Evolutionary conservation across 2,113 vertebrate genomes (phyloP), one percentile per base, ranked within the genome.

Genomic region (Machaerirhynchus nigripectus): DNA sequence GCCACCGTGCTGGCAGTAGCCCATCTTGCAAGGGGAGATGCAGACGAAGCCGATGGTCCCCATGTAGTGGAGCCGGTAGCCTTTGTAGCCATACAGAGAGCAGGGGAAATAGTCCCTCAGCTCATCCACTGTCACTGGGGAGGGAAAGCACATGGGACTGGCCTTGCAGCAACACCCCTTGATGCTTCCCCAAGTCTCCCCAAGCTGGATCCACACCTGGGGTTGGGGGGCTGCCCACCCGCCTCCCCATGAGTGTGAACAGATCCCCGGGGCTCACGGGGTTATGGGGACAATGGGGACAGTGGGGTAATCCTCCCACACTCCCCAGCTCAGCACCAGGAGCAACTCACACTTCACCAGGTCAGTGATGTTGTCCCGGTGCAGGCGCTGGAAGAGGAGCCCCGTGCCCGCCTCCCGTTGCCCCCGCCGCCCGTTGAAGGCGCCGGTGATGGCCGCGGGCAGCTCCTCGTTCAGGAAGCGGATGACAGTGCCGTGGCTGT

Each of bases 1-100:
- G 67, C 96, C 55, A 0, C 90, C 40, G 0, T 94, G 94, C 50
- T 90, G 94, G 85, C 96, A 97, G 83, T 93, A 97, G 83, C 88
- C 95, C 35, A 3, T 92, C 79, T 93, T 97, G 94, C 96, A 97
- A 49, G 88, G 96, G 33, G 96, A 97, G 59, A 86, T 39, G 92
- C 96, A 97, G 85, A 89, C 0, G 0, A 97, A 96, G 55, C 96
- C 96, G 0, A 21, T 0, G 9, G 50, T 81, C 6, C 2, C 39
- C 4, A 1, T 0, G 2, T 95, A 97, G 73, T 27, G 68, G 42
- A 97, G 96, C 30, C 0, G 59, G 73, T 97, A 97, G 60, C 95
- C 95, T 83, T 93, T 74, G 76, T 97, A 97, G 52, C 73, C 64
- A 0, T 92, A 89, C 33, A 92, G 80, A 27, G 9, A 22, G 2